A percentile compares a stretch with the other conserved stretches of the same genome.
Conservation (phyloP, 2,888 invertebrate species). For the Drosophila neonasuta region DNA sequence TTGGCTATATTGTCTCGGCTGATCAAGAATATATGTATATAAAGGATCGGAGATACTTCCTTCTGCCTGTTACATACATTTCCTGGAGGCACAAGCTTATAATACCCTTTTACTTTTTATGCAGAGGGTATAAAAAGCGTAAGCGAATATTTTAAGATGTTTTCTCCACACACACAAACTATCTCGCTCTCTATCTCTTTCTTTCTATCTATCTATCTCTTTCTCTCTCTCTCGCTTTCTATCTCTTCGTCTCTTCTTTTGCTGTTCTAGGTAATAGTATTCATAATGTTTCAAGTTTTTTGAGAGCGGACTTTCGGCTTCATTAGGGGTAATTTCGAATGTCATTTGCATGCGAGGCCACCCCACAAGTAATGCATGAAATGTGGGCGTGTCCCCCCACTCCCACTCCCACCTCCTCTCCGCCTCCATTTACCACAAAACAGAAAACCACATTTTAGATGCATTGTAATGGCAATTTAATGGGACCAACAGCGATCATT, state of each 20-base stretch:
- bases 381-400: slow-evolving; percentile 19
- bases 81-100: too few species aligned
- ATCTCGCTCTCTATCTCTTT: too few species aligned
- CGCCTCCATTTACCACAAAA: not conserved
- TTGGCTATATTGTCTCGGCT: too few species aligned
- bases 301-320: slow-evolving; percentile 35
- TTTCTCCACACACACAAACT: not conserved
- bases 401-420: not conserved
- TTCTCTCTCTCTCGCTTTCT: too few species aligned
- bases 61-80: too few species aligned
- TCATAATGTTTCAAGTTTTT: slow-evolving; percentile 51
- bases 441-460: slow-evolving; percentile 21
- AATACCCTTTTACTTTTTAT: too few species aligned
- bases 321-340: slow-evolving; percentile 65
- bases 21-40: too few species aligned
- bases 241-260: not conserved
- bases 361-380: slow-evolving; percentile 26
- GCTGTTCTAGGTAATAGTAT: slow-evolving; percentile 38
- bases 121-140: not conserved
- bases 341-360: slow-evolving; percentile 60
- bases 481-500: slow-evolving; percentile 44
- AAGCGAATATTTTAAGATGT: slow-evolving; percentile 16
- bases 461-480: slow-evolving; percentile 65
- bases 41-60: too few species aligned
- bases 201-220: too few species aligned